Evolutionary conservation across 2,113 vertebrate genomes (phyloP).

Genomic region (Hyperoodon ampullatus): DNA sequence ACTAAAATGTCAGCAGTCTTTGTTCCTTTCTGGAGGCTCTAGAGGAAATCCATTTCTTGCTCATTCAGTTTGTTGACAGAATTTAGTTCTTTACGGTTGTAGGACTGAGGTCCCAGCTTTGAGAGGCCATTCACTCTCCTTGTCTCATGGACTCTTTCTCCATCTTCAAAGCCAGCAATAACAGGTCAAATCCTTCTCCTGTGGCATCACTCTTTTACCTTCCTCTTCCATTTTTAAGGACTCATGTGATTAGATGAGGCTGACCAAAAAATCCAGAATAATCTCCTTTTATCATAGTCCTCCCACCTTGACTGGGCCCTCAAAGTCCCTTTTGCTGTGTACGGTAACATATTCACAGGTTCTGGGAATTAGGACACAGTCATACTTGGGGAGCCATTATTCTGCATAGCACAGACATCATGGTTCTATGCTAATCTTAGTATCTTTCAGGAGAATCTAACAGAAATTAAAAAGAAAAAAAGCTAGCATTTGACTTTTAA

Average conservation of each 20-base stretch:
- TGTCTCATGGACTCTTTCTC: not conserved
- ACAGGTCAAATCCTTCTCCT: not conserved
- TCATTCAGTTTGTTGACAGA: not conserved
- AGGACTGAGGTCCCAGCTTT: not conserved
- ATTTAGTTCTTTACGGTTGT: not conserved
- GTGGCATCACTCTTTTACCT: no score
- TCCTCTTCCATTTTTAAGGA: not conserved
- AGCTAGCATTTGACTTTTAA: not conserved
- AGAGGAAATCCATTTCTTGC: no score
- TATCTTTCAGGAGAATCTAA: not conserved
- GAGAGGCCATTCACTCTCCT: not conserved
- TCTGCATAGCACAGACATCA: rapidly evolving
- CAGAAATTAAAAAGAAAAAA: not conserved
- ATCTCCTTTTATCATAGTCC: rapidly evolving
- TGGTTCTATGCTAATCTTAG: not conserved
- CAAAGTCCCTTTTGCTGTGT: not conserved
- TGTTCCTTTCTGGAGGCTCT: not conserved
- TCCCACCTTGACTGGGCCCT: not conserved
- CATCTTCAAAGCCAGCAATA: not conserved
- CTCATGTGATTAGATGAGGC: rapidly evolving
- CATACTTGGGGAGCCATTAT: rapidly evolving
- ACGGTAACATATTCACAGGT: not conserved
- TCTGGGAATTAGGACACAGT: not conserved
- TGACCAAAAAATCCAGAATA: not conserved
- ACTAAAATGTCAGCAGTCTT: not conserved